Conservation (phyloP, 1,140 invertebrate genomes). For the Drosophila kurseongensis region DNA sequence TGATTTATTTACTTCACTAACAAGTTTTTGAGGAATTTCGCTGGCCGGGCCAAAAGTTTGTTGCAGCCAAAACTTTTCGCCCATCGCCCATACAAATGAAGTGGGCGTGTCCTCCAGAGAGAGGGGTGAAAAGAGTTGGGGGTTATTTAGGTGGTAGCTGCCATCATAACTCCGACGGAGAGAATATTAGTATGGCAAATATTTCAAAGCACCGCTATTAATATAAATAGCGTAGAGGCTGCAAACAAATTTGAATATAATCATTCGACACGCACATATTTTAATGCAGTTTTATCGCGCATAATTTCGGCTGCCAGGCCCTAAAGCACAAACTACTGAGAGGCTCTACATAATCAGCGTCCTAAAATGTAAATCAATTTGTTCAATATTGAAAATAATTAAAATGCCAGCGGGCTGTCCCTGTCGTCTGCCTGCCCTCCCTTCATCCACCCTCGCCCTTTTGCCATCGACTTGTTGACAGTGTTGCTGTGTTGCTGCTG, state of each 20-base stretch:
- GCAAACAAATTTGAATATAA: constrained; percentile 74
- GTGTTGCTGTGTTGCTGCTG: constrained; percentile 24
- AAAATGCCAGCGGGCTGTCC: constrained; percentile 69
- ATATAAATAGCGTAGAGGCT: constrained; percentile 61
- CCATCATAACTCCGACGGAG: background rate
- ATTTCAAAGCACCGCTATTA: constrained; percentile 68
- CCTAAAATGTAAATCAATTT: constrained; percentile 82
- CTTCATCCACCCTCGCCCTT: background rate
- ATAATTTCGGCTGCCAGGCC: constrained; percentile 52
- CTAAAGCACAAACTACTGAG: constrained; percentile 35
- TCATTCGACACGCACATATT: constrained; percentile 62
- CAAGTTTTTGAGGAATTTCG: constrained; percentile 79
- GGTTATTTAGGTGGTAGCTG: background rate
- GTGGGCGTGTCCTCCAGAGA: constrained; percentile 31
- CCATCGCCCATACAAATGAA: constrained; percentile 61
- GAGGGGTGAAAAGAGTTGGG: background rate
- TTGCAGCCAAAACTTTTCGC: constrained; percentile 64
- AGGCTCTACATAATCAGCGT: constrained; percentile 71
- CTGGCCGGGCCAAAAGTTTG: constrained; percentile 66
- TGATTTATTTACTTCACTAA: constrained; percentile 84
- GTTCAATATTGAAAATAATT: constrained; percentile 84
- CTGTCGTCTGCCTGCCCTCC: background rate
- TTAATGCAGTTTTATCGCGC: constrained; percentile 74
- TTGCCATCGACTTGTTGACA: constrained; percentile 59
- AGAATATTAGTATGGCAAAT: constrained; percentile 69